Evolutionary conservation across 2,888 invertebrate genomes (phyloP).

Genomic region (Dynastes maya): DNA sequence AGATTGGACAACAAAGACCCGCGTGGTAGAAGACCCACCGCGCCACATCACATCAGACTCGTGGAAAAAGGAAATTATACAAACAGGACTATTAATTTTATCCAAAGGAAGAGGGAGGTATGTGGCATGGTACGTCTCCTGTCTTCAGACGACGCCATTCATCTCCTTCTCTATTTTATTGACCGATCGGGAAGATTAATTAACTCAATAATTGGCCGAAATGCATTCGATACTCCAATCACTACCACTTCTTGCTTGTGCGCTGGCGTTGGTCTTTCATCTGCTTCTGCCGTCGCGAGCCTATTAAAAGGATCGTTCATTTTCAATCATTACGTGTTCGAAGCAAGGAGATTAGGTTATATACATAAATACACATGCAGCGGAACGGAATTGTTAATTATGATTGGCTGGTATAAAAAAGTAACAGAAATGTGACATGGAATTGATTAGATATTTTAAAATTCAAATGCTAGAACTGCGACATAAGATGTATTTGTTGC

Average conservation of each 20-base stretch:
- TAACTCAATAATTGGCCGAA: constrained; percentile 42
- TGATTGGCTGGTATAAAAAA: not conserved
- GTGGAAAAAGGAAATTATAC: constrained; percentile 24
- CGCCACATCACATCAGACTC: not conserved
- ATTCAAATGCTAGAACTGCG: not conserved
- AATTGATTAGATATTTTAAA: constrained; percentile 30
- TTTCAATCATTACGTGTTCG: constrained; percentile 29
- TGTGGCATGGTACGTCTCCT: constrained; percentile 33
- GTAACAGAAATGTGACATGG: not conserved
- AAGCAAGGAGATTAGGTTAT: constrained; percentile 21
- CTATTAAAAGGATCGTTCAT: constrained; percentile 22
- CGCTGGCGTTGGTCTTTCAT: not conserved
- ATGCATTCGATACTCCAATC: constrained; percentile 42
- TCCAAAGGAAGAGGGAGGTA: constrained; percentile 10
- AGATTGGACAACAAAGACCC: not conserved
- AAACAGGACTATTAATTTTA: constrained; percentile 43
- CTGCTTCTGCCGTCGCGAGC: constrained; percentile 9
- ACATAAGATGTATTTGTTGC: not conserved
- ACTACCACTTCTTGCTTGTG: constrained; percentile 1
- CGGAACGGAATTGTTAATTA: constrained; percentile 7
- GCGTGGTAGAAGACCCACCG: not conserved
- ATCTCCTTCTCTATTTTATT: constrained; percentile 26
- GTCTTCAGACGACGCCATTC: constrained; percentile 3
- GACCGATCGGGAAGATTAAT: constrained; percentile 36
- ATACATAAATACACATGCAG: constrained; percentile 11